Percentiles rank a stretch among this genome's conserved stretches.
Conservation (phyloP, 2,797 vertebrate species). For the Trachops cirrhosus region DNA sequence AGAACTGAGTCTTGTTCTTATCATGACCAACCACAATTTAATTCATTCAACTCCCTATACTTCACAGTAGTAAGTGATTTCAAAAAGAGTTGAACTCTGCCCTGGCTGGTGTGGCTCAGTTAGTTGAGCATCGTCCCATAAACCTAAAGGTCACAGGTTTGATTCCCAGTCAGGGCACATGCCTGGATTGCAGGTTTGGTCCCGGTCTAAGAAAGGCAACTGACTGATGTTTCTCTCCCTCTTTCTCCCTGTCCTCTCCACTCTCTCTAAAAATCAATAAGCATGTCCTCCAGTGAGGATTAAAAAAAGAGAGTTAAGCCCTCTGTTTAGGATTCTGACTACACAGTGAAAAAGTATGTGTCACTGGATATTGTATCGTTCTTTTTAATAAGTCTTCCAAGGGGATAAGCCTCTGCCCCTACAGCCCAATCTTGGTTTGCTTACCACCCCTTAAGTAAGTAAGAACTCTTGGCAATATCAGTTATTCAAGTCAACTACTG, state of each 20-base stretch:
- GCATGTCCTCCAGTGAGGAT: background rate
- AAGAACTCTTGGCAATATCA: constrained; percentile 12
- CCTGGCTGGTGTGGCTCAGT: background rate
- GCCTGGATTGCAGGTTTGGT: background rate
- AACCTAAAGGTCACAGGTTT: background rate
- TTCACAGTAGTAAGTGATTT: constrained; percentile 1
- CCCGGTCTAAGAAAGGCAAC: background rate
- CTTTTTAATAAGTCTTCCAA: constrained; percentile 1
- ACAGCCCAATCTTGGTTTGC: background rate
- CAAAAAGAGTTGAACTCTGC: background rate
- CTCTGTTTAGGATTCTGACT: background rate
- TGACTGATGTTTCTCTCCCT: background rate
- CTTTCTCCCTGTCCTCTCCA: background rate
- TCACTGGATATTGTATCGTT: background rate
- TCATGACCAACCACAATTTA: background rate
- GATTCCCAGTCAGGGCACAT: background rate
- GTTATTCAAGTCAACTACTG: constrained; percentile 11
- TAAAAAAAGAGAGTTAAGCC: background rate
- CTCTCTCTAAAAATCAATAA: background rate
- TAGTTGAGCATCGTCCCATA: background rate
- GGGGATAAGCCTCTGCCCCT: background rate
- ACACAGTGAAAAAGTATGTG: background rate
- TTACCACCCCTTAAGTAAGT: constrained; percentile 31
- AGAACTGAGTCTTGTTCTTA: constrained; percentile 6
- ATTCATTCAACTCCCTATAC: background rate